A percentile compares a stretch with the other conserved stretches of the same genome.
These are phyloP conservation scores for Stomorhina lunata DNA, from an alignment of 2,888 invertebrate species.

Conservation along the genomic window DNA sequence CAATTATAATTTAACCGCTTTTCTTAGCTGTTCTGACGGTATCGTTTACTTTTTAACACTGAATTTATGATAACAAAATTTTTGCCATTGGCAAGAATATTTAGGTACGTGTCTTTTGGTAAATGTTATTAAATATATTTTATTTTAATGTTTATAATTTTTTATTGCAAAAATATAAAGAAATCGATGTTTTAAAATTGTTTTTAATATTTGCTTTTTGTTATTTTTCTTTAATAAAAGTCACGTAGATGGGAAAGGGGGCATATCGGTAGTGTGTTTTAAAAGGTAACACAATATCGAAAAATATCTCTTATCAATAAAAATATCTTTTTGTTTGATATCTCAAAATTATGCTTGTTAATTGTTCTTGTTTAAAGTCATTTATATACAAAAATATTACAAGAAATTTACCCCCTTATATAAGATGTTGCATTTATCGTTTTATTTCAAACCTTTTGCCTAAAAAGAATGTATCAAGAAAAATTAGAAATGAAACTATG, in stretches of 20 bases:
- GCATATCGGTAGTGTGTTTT: background rate
- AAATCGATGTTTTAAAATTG: background rate
- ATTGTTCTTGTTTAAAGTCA: background rate
- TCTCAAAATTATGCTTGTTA: background rate
- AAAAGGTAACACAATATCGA: background rate
- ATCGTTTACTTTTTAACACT: slow-evolving; percentile 18
- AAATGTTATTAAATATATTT: slow-evolving; percentile 9
- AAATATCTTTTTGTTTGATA: slow-evolving; percentile 30
- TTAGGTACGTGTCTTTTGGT: slow-evolving; percentile 3
- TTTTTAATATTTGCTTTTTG: slow-evolving; percentile 8
- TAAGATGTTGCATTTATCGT: too few species aligned
- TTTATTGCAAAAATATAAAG: slow-evolving; percentile 9
- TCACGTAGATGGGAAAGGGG: slow-evolving; percentile 16
- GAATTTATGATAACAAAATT: slow-evolving; percentile 22
- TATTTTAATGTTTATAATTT: slow-evolving; percentile 13
- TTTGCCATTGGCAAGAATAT: slow-evolving; percentile 8
- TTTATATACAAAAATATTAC: background rate
- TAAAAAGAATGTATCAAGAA: too few species aligned
- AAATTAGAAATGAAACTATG: too few species aligned
- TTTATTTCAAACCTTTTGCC: too few species aligned
- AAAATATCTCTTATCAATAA: slow-evolving; percentile 20
- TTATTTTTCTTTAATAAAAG: background rate
- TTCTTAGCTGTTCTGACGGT: slow-evolving; percentile 10
- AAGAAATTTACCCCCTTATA: background rate
- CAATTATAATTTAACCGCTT: background rate